Conservation (phyloP, 2,888 invertebrate species). For the Cecidostiba fungosa region DNA sequence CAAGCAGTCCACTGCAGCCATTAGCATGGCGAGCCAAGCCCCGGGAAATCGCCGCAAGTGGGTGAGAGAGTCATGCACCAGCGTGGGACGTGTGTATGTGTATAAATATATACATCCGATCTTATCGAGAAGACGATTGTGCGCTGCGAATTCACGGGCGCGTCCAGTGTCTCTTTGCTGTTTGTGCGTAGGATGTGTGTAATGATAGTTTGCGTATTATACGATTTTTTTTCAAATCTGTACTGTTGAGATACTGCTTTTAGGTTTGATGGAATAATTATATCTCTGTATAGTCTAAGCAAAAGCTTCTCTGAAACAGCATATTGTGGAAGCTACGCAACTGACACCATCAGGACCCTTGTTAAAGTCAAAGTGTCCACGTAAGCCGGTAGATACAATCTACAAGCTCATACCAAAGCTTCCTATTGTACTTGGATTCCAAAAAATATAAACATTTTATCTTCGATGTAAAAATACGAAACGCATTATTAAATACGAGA, state of each 20-base stretch:
- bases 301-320: background rate
- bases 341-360: conserved; percentile 13
- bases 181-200: background rate
- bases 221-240: too few species aligned
- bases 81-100: background rate
- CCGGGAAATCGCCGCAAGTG: conserved; percentile 1
- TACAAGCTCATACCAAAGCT: too few species aligned
- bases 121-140: conserved; percentile 8
- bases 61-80: background rate
- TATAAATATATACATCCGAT: background rate
- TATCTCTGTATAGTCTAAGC: too few species aligned
- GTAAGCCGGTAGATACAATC: background rate
- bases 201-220: background rate
- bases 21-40: conserved; percentile 5
- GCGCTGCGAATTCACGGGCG: background rate
- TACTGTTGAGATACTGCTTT: too few species aligned
- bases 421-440: background rate
- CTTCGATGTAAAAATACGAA: background rate
- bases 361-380: conserved; percentile 37
- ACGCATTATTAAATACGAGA: background rate
- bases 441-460: background rate
- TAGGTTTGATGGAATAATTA: too few species aligned
- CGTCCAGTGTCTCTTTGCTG: background rate
- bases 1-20: background rate
- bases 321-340: background rate